These are phyloP conservation scores for Borostomias antarcticus DNA, from an alignment of 2,797 vertebrate species.

Conservation along the genomic window DNA sequence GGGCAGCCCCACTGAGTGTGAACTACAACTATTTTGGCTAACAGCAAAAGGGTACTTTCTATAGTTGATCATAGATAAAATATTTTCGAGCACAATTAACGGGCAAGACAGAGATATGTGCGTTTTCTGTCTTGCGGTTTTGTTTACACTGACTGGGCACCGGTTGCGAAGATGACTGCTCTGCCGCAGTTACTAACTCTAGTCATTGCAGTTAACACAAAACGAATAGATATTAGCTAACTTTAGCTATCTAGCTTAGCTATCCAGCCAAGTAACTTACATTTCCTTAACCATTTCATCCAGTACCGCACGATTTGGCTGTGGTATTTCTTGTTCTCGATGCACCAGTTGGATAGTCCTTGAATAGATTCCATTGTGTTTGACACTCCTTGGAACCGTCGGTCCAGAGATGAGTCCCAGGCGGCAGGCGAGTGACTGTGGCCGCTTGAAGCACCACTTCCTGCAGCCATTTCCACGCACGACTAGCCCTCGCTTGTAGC, in stretches of 20 bases:
- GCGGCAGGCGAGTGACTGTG: slow-evolving; percentile 68
- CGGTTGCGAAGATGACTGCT: no score
- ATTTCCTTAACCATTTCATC: slow-evolving; percentile 91
- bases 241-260: background rate
- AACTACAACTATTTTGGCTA: no score
- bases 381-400: slow-evolving; percentile 83
- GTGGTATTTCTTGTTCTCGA: slow-evolving; percentile 96
- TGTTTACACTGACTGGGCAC: no score
- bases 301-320: slow-evolving; percentile 88
- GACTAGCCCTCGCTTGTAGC: background rate
- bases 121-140: no score
- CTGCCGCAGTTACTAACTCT: no score
- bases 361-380: slow-evolving; percentile 98
- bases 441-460: slow-evolving; percentile 60
- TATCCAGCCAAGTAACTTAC: slow-evolving; percentile 78
- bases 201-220: no score
- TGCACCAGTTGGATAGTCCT: slow-evolving; percentile 91
- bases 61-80: no score
- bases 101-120: no score
- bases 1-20: no score
- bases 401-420: slow-evolving; percentile 86
- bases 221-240: background rate
- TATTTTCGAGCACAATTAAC: no score
- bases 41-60: no score
- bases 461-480: slow-evolving; percentile 85